Conservation (phyloP, 2,797 vertebrate genomes). For the Peromyscus attwateri region DNA sequence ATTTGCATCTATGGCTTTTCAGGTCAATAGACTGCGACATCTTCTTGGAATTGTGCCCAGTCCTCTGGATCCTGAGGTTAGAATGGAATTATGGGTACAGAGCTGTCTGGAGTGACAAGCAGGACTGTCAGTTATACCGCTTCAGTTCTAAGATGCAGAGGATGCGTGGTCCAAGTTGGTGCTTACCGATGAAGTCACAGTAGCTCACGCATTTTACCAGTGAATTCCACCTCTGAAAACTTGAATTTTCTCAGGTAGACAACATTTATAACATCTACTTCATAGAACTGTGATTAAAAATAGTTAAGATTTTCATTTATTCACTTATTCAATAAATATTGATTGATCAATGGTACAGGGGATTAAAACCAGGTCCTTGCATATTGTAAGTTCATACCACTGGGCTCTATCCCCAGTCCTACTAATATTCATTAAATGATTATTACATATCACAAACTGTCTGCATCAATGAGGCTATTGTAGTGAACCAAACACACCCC, state of each 20-base stretch:
- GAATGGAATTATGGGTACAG: conserved; percentile 31
- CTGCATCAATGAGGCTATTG: background rate
- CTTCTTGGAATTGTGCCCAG: conserved; percentile 61
- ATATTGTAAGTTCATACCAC: background rate
- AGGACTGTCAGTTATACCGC: background rate
- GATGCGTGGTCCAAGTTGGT: background rate
- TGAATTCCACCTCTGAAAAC: background rate
- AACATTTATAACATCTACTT: background rate
- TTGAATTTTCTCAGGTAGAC: conserved; percentile 23
- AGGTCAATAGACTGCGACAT: conserved; percentile 36
- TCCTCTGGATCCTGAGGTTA: conserved; percentile 50
- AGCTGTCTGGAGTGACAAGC: background rate
- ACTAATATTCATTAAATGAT: background rate
- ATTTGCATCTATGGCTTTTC: conserved; percentile 35
- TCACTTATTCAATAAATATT: background rate
- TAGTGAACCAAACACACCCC: background rate
- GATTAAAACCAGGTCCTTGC: background rate
- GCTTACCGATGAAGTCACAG: background rate
- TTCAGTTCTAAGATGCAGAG: background rate
- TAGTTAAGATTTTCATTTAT: conserved; percentile 25
- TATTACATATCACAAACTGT: background rate
- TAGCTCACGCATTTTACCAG: too few species aligned
- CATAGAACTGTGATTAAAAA: background rate
- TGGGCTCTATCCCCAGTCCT: background rate
- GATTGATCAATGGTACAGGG: too few species aligned